Conservation (phyloP, 2,888 invertebrate genomes). For the Hoplodrina ambigua region DNA sequence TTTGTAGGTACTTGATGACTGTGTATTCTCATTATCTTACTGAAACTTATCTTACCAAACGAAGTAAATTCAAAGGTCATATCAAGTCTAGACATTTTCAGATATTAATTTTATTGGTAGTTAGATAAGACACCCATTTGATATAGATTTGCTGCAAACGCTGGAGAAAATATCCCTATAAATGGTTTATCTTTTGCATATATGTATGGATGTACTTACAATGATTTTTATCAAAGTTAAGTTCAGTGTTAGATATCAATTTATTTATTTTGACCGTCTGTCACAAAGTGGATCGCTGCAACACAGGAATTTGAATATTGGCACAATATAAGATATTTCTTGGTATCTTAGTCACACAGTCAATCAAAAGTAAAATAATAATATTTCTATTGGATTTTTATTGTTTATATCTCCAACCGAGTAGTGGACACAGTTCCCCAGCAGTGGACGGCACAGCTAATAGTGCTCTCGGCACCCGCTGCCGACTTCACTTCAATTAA, state of each 20-base stretch:
- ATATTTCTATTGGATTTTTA: too few species aligned
- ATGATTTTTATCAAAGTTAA: too few species aligned
- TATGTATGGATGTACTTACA: too few species aligned
- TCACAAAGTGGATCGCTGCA: too few species aligned
- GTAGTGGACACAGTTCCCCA: conserved; percentile 58
- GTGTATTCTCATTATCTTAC: not conserved
- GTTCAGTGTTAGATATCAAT: too few species aligned
- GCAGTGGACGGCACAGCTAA: conserved; percentile 37
- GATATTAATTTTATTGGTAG: not conserved
- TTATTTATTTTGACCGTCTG: too few species aligned
- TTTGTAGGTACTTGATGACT: too few species aligned
- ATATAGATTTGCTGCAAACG: not conserved
- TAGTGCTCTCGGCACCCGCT: conserved; percentile 60
- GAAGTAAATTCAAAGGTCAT: not conserved
- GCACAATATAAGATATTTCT: too few species aligned
- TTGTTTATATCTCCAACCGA: not conserved
- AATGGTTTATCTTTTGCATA: not conserved
- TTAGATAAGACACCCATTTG: conserved; percentile 6
- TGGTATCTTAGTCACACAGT: too few species aligned
- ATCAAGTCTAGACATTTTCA: conserved; percentile 8
- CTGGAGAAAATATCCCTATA: not conserved
- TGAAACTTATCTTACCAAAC: not conserved
- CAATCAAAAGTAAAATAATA: too few species aligned
- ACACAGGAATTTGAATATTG: too few species aligned
- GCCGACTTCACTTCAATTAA: conserved; percentile 73